Evolutionary conservation across 1,140 invertebrate genomes (phyloP).

Genomic region (Atta texana): DNA sequence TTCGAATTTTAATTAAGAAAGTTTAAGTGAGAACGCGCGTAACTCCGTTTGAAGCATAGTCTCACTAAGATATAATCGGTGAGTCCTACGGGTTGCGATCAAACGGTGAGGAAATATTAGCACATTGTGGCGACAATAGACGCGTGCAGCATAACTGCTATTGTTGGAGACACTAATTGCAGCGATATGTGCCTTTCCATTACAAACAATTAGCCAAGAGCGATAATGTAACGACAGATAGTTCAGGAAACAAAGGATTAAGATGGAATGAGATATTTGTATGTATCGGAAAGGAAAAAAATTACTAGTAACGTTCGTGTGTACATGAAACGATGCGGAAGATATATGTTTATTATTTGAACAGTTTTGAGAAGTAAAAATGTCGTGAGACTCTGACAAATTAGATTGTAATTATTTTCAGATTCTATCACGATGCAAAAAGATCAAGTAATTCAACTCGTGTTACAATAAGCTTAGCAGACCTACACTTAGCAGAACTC

Average conservation of each 20-base stretch:
- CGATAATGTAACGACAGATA: not conserved
- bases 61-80: constrained; percentile 34
- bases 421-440: constrained; percentile 13
- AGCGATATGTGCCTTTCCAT: not conserved
- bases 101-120: constrained; percentile 5
- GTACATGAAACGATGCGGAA: not conserved
- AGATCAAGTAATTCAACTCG: constrained; percentile 34
- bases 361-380: not conserved
- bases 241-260: not conserved
- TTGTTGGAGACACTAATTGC: constrained; percentile 1
- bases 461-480: constrained; percentile 37
- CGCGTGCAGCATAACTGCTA: not conserved
- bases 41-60: constrained; percentile 41
- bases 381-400: constrained; percentile 7
- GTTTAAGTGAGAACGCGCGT: constrained; percentile 24
- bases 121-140: constrained; percentile 16
- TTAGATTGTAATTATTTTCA: constrained; percentile 36
- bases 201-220: constrained; percentile 13
- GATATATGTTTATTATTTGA: constrained; percentile 30
- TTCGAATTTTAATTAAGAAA: constrained; percentile 60
- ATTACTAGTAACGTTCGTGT: not conserved
- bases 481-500: constrained; percentile 6
- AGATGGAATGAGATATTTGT: not conserved
- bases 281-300: not conserved
- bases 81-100: not conserved